A percentile compares a stretch with the other conserved stretches of the same genome.
phyloP scores from a whole-genome alignment of 2,888 invertebrate species.

The Drosophila helvetica region DNA sequence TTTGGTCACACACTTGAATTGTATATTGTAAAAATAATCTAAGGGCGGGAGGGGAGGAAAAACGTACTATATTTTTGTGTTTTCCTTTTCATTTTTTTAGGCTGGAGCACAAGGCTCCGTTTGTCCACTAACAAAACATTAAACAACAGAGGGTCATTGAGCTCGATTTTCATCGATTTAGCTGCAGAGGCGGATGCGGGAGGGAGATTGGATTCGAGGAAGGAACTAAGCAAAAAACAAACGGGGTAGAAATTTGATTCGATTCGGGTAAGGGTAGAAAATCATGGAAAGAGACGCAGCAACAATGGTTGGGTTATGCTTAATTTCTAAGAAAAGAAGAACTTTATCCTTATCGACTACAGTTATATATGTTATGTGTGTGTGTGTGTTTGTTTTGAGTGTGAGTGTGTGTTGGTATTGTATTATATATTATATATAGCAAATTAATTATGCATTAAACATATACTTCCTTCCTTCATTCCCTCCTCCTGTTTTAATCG shows the following conservation, averaged over 20 bases:
- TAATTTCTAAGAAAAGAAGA: slow-evolving; percentile 67
- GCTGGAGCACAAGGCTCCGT: slow-evolving; percentile 55
- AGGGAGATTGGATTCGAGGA: slow-evolving; percentile 23
- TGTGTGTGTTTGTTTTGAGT: slow-evolving; percentile 44
- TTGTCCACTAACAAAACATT: slow-evolving; percentile 69
- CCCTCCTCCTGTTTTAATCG: slow-evolving; percentile 25
- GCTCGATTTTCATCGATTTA: too few relatives aligned
- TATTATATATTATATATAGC: slow-evolving; percentile 52
- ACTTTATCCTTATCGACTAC: slow-evolving; percentile 66
- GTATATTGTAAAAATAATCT: slow-evolving; percentile 48
- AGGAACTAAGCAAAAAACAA: slow-evolving; percentile 56
- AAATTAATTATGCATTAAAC: slow-evolving; percentile 62
- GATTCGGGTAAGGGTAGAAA: slow-evolving; percentile 5
- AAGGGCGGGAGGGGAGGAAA: slow-evolving; percentile 13
- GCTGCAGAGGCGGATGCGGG: slow-evolving; percentile 14
- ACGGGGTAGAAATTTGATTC: slow-evolving; percentile 24
- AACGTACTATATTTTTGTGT: slow-evolving; percentile 33
- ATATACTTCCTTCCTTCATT: slow-evolving; percentile 33
- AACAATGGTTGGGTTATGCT: slow-evolving; percentile 43
- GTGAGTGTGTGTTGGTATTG: slow-evolving; percentile 31
- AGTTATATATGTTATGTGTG: slow-evolving; percentile 53
- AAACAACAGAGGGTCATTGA: slow-evolving; percentile 43
- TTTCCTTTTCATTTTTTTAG: slow-evolving; percentile 6
- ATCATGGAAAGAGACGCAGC: slow-evolving; percentile 59
- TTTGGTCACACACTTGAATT: slow-evolving; percentile 54